Evolutionary conservation across 2,888 invertebrate genomes (phyloP).

Genomic region (Itoplectis maculator): DNA sequence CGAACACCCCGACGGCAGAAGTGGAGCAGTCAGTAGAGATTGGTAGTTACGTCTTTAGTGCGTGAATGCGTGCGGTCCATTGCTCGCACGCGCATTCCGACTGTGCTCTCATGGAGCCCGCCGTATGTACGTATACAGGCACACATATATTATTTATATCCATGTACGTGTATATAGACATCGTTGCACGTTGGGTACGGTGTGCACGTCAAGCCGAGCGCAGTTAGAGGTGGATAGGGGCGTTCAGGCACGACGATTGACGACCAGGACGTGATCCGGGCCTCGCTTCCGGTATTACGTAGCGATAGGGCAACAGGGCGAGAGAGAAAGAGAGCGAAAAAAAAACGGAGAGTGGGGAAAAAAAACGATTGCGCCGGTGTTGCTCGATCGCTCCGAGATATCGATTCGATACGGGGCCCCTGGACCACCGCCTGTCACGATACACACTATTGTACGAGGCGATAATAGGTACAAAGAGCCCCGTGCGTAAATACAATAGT

Average conservation of each 20-base stretch:
- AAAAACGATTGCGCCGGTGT: slow-evolving; percentile 41
- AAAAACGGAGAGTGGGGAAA: too few relatives aligned
- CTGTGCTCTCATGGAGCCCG: slow-evolving; percentile 19
- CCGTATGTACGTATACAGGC: too few relatives aligned
- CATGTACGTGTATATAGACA: slow-evolving; percentile 46
- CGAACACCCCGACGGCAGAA: slow-evolving; percentile 8
- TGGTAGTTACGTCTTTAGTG: slow-evolving; percentile 26
- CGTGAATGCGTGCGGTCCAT: slow-evolving; percentile 19
- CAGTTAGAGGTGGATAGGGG: slow-evolving; percentile 38
- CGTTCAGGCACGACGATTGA: slow-evolving; percentile 70
- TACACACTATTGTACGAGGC: slow-evolving; percentile 52
- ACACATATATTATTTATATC: too few relatives aligned
- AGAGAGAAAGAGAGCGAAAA: slow-evolving; percentile 22
- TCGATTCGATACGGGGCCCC: slow-evolving; percentile 66
- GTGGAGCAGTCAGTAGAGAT: slow-evolving; percentile 17
- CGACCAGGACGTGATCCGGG: slow-evolving; percentile 72
- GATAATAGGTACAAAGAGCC: slow-evolving; percentile 59
- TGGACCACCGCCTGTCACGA: slow-evolving; percentile 65
- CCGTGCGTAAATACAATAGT: slow-evolving; percentile 56
- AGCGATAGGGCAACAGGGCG: slow-evolving; percentile 50
- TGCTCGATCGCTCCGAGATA: slow-evolving; percentile 69
- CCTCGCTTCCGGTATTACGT: slow-evolving; percentile 77
- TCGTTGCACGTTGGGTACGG: slow-evolving; percentile 17
- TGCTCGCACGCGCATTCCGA: slow-evolving; percentile 5
- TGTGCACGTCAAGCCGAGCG: slow-evolving; percentile 64